These are phyloP conservation scores for Cheilosia vernalis DNA, from an alignment of 2,888 invertebrate species.

Conservation along the genomic window DNA sequence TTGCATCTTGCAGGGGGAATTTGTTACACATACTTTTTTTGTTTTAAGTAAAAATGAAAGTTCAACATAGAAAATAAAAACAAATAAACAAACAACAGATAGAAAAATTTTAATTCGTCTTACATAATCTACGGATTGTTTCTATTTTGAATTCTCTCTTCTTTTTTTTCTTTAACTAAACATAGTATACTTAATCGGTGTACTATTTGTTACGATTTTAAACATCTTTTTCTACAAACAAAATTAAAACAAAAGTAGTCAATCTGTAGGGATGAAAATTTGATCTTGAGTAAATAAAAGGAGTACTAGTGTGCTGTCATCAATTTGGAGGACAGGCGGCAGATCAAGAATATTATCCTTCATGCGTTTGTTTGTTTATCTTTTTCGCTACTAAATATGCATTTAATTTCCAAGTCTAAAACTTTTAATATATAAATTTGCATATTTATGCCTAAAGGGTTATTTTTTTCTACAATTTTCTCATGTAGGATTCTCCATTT, in stretches of 20 bases:
- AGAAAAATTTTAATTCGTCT: background rate
- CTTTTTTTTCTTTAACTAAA: constrained; percentile 9
- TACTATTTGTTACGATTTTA: constrained; percentile 12
- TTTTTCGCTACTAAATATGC: constrained; percentile 32
- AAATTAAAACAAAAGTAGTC: constrained; percentile 6
- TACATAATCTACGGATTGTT: constrained; percentile 23
- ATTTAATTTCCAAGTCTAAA: constrained; percentile 51
- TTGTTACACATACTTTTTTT: constrained; percentile 26
- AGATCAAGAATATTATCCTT: constrained; percentile 10
- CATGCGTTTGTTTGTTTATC: background rate
- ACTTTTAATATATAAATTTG: constrained; percentile 42
- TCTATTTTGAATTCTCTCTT: constrained; percentile 1
- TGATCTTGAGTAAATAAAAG: constrained; percentile 26
- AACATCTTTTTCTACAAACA: constrained; percentile 16
- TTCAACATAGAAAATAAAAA: constrained; percentile 36
- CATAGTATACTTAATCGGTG: constrained; percentile 39
- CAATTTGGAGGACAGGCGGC: background rate
- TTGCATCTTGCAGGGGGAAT: constrained; percentile 67
- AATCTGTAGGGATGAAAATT: constrained; percentile 10
- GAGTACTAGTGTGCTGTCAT: constrained; percentile 2
- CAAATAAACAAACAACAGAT: constrained; percentile 17
- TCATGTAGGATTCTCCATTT: constrained; percentile 29
- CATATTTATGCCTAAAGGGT: constrained; percentile 63
- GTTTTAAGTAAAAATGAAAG: constrained; percentile 27
- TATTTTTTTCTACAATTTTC: constrained; percentile 38